Percentiles rank a stretch among this genome's conserved stretches.
Conservation (phyloP, 2,113 vertebrate species). For the Haplotaxodon microlepis region DNA sequence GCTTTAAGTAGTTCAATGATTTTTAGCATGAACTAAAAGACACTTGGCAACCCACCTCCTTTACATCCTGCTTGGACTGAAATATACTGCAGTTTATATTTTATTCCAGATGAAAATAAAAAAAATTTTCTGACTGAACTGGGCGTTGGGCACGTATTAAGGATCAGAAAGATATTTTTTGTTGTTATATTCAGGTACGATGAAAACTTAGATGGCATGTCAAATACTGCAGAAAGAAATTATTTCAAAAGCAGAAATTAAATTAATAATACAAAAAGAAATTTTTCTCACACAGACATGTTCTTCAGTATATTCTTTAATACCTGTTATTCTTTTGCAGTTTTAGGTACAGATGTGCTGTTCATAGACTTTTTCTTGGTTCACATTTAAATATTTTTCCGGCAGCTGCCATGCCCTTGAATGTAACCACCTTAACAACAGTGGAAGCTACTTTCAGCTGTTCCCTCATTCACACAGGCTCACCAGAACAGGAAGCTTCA, state of each 20-base stretch:
- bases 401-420: not conserved
- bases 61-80: not conserved
- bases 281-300: not conserved
- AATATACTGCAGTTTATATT: not conserved
- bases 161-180: not conserved
- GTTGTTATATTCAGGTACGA: not conserved
- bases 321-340: not conserved
- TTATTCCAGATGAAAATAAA: not conserved
- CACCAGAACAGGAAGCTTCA: not conserved
- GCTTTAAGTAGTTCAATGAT: not conserved
- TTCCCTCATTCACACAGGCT: not conserved
- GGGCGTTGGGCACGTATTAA: not conserved
- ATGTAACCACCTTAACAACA: not conserved
- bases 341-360: not conserved
- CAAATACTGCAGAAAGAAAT: not conserved
- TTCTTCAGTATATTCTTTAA: not conserved
- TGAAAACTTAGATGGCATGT: not conserved
- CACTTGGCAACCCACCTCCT: not conserved
- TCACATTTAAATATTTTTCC: not conserved
- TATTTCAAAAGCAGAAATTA: not conserved
- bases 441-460: not conserved
- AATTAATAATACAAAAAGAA: not conserved
- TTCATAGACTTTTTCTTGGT: not conserved
- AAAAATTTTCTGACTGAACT: not conserved
- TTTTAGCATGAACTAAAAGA: not conserved